Base-by-base conservation (phyloP, 2,888 invertebrate genomes). In the Scotopteryx bipunctaria region DNA sequence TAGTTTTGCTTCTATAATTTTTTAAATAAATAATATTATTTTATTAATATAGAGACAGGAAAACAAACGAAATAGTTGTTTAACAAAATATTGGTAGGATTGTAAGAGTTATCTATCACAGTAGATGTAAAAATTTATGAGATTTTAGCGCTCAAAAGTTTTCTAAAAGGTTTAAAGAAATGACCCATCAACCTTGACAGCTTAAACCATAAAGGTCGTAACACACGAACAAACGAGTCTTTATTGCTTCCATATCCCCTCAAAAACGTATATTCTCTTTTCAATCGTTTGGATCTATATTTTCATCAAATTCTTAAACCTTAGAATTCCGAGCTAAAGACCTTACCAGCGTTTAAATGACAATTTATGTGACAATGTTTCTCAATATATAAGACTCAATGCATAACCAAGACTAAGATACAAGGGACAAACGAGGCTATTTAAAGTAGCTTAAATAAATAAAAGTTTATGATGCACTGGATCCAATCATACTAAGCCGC, bases 321-420 rank as follows among this genome's bases (percentile, higher is more conserved):
- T 76, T 75, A 73, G 54, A 60, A 60, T 66, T 63, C 68, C 66
- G 64, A 69, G 67, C 63, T 73, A 61, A 66, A 27, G 27, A 67
- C 55, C 51, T 37, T 43, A 55, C 55, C 47, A 69, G 64, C 72
- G 69, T 77, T 78, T 78, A 74, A 76, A 77, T 76, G 66, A 69
- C 73, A 76, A 80, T 79, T 79, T 80, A 80, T 76, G 72, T 69
- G 78, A 76, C 80, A 75, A 69, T 72, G 71, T 73, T 68, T 68
- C 63, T 72, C 76, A 69, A 70, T 77, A 77, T 78, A 76, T 72
- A 73, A 76, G 71, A 66, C 64, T 73, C 62, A 41, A 50, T 58
- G 48, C 46, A 33, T 50, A 57, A 69, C 63, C 41, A 47, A 63
- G 58, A 65, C 66, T 70, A 67, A 72, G 71, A 71, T 70, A 73